phyloP scores from a whole-genome alignment of 2,888 invertebrate species.

The Scaptomyza parva region DNA sequence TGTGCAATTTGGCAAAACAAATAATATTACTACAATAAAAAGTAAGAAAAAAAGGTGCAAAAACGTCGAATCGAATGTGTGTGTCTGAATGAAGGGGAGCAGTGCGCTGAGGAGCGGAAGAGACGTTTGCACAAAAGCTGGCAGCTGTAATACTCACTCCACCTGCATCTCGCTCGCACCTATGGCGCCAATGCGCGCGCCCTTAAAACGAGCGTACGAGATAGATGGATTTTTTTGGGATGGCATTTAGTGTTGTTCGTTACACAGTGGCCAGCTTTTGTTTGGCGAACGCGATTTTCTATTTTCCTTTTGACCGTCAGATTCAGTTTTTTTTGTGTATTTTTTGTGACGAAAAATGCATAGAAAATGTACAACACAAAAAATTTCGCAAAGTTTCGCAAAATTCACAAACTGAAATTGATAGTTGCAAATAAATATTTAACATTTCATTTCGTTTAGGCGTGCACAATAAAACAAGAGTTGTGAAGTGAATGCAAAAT shows the following conservation, averaged over 20 bases:
- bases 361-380: constrained; percentile 63
- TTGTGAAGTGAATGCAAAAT: constrained; percentile 23
- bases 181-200: constrained; percentile 63
- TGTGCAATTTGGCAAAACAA: constrained; percentile 69
- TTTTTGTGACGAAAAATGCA: constrained; percentile 76
- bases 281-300: constrained; percentile 61
- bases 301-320: constrained; percentile 64
- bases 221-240: constrained; percentile 58
- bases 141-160: constrained; percentile 59
- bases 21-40: constrained; percentile 73
- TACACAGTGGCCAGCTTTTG: constrained; percentile 56
- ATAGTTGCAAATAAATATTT: constrained; percentile 8
- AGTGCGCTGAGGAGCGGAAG: constrained; percentile 48
- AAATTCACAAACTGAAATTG: constrained; percentile 32
- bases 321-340: constrained; percentile 72
- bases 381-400: constrained; percentile 46
- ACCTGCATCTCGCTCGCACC: constrained; percentile 73
- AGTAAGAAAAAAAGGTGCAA: constrained; percentile 76
- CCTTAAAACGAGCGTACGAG: constrained; percentile 74
- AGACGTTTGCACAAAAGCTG: constrained; percentile 64
- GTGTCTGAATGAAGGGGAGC: constrained; percentile 37
- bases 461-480: neutral
- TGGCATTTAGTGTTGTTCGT: constrained; percentile 59
- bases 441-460: constrained; percentile 29
- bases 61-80: constrained; percentile 67